Evolutionary conservation across 1,140 invertebrate species (phyloP), one percentile per base, ranked within the genome.

Genomic region (Metaphire vulgaris): DNA sequence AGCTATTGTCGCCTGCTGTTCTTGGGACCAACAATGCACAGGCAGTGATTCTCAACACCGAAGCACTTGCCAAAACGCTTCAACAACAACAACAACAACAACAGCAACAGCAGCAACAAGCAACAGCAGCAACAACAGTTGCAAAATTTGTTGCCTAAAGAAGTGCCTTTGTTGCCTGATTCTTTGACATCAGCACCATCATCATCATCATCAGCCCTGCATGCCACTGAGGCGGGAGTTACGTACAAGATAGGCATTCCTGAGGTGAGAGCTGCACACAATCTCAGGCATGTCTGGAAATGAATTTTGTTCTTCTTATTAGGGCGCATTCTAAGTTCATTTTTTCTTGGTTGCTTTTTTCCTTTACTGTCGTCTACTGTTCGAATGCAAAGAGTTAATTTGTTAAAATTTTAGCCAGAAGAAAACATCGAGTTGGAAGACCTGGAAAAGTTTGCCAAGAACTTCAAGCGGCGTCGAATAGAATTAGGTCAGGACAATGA

Each of bases 381-480:
- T n/a, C n/a, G n/a, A n/a, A n/a, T n/a, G n/a, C n/a, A n/a, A n/a
- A n/a, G n/a, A n/a, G n/a, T n/a, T n/a, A n/a, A n/a, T n/a, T n/a
- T n/a, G n/a, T n/a, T n/a, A n/a, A n/a, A n/a, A n/a, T n/a, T n/a
- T n/a, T 75, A 79, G 30, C 72, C 83, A 80, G 84, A 85, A 76
- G 85, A 86, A 78, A 83, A 81, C 33, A 84, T 85, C 77, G 97
- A 95, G 41, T 94, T 95, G 69, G 97, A 99, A 86, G 97, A 99
- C 86, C 89, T 99, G 79, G 97, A 99, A 87, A 93, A 95, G 74
- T 99, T 99, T 87, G 97, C 98, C 75, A 99, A 99, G 88, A 96
- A 97, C 85, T 99, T 99, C 88, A 99, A 99, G 87, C 96, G 99
- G 87, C 89, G 96, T 74, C 90, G 98, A 77, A 99, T 99, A 86